These are phyloP conservation scores for Xestia c-nigrum DNA, from an alignment of 2,888 invertebrate species.

Conservation along the genomic window DNA sequence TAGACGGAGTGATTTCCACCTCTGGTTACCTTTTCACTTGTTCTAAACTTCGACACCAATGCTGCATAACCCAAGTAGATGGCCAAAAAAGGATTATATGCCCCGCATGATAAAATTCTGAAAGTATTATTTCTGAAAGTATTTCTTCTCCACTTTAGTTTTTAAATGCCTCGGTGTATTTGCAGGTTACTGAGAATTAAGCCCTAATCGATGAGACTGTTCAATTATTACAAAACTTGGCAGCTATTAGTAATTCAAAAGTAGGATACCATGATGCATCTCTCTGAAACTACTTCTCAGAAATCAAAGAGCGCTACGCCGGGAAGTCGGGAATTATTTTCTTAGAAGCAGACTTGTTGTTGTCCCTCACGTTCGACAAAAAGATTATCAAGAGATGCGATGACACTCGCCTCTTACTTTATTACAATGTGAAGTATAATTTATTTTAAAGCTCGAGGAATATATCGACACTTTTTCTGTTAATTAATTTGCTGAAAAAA, in stretches of 20 bases:
- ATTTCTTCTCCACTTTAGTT: background rate
- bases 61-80: background rate
- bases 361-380: slow-evolving; percentile 76
- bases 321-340: slow-evolving; percentile 78
- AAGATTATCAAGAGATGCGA: slow-evolving; percentile 67
- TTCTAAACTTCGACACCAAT: background rate
- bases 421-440: slow-evolving; percentile 60
- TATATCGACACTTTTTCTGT: slow-evolving; percentile 34
- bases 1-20: too few relatives aligned
- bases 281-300: slow-evolving; percentile 73
- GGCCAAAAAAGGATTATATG: background rate
- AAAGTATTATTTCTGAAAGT: background rate
- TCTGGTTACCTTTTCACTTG: background rate
- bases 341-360: slow-evolving; percentile 78
- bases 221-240: slow-evolving; percentile 38
- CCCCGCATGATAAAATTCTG: background rate
- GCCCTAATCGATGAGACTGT: slow-evolving; percentile 19
- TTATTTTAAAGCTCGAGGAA: slow-evolving; percentile 51
- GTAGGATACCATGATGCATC: slow-evolving; percentile 49
- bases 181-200: slow-evolving; percentile 11
- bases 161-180: background rate
- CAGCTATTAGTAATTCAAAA: slow-evolving; percentile 47
- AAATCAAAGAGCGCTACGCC: slow-evolving; percentile 78
- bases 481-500: slow-evolving; percentile 49
- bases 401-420: slow-evolving; percentile 64